Evolutionary conservation across 2,113 vertebrate species (phyloP).

Genomic region (Solea solea): DNA sequence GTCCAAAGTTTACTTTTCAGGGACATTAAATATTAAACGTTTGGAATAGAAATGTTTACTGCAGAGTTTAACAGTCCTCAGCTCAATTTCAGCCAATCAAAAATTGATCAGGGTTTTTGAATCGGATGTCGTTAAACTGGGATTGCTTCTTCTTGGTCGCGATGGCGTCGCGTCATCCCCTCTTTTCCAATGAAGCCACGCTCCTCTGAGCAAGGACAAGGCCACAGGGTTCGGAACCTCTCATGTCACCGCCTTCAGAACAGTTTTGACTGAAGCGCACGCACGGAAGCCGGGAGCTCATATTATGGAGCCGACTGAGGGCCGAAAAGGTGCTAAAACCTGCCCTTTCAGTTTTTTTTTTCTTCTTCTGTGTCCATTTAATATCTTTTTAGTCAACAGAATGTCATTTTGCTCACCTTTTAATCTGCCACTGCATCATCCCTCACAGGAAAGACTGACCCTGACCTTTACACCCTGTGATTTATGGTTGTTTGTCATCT

Average conservation of each 20-base stretch:
- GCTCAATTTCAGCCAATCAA: too few species aligned
- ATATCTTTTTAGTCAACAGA: not conserved
- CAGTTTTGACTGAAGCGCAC: not conserved
- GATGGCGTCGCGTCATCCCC: too few species aligned
- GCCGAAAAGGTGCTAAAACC: not conserved
- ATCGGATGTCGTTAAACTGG: too few species aligned
- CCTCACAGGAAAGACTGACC: not conserved
- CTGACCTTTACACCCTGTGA: conserved; percentile 51
- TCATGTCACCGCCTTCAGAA: not conserved
- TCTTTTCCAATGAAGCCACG: too few species aligned
- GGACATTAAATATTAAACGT: too few species aligned
- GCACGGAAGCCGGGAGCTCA: not conserved
- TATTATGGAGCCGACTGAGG: not conserved
- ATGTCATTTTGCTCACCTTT: conserved; percentile 6
- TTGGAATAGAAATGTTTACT: too few species aligned
- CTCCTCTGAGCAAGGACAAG: not conserved
- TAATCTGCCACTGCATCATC: conserved; percentile 16
- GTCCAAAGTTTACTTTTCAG: too few species aligned
- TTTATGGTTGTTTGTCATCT: conserved; percentile 37
- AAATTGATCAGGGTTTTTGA: too few species aligned
- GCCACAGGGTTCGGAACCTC: not conserved
- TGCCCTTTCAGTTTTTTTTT: not conserved
- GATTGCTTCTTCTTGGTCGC: too few species aligned
- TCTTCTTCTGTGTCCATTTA: too few species aligned
- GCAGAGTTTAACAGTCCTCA: too few species aligned